A percentile compares a stretch with the other conserved stretches of the same genome.
Evolutionary conservation across 2,113 vertebrate genomes (phyloP).

Genomic region (Caretta caretta): DNA sequence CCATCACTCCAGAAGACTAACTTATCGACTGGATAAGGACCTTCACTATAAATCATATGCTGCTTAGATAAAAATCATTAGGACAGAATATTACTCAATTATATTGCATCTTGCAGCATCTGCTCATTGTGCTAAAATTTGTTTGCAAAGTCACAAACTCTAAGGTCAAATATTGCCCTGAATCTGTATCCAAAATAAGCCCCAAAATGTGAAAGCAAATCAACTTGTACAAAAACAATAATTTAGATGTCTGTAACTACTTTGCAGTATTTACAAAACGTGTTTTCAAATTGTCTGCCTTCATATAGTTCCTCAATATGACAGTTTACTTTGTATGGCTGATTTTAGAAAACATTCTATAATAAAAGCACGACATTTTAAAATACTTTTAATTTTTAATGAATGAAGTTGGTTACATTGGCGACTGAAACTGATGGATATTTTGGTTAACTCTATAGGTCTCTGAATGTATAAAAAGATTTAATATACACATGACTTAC

Average conservation of each 20-base stretch:
- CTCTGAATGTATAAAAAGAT: not conserved
- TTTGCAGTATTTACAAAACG: not conserved
- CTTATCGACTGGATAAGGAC: not conserved
- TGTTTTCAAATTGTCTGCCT: not conserved
- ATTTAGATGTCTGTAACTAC: not conserved
- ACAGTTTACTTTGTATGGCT: not conserved
- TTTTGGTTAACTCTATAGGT: constrained; percentile 6
- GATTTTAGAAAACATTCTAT: not conserved
- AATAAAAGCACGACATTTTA: not conserved
- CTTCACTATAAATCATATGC: not conserved
- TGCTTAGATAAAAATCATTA: not conserved
- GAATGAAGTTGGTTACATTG: not conserved
- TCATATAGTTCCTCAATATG: not conserved
- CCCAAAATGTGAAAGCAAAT: not conserved
- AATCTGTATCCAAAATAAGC: rapidly evolving
- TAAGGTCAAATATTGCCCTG: not conserved
- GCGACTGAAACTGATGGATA: not conserved
- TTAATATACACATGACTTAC: not conserved
- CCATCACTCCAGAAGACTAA: not conserved
- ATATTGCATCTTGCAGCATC: not conserved
- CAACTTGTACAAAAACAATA: not conserved
- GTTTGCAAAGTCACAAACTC: not conserved
- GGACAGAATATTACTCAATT: not conserved
- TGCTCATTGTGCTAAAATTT: not conserved
- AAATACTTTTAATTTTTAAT: not conserved